Evolutionary conservation across 2,888 invertebrate genomes (phyloP).

Genomic region (Nymphalis c-album): DNA sequence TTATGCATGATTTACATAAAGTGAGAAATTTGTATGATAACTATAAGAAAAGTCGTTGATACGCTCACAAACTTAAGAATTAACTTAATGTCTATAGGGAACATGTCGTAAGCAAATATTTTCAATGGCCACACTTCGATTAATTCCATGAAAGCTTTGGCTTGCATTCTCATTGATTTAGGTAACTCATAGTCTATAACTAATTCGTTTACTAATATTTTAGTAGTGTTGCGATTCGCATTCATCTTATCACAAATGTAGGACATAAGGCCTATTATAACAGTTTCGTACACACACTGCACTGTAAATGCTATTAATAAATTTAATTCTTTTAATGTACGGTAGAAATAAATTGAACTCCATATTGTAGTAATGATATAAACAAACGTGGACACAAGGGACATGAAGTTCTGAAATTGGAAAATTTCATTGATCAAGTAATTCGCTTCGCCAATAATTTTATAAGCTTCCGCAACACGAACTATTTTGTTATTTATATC

Average conservation of each 20-base stretch:
- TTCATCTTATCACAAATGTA: constrained; percentile 53
- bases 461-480: constrained; percentile 45
- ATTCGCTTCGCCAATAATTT: constrained; percentile 44
- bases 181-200: constrained; percentile 63
- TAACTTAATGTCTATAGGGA: constrained; percentile 61
- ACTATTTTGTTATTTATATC: constrained; percentile 24
- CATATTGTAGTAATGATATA: constrained; percentile 58
- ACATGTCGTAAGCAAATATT: constrained; percentile 57
- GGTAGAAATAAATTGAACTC: constrained; percentile 53
- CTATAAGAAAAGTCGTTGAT: constrained; percentile 65
- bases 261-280: neutral
- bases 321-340: constrained; percentile 41
- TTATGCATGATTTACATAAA: constrained; percentile 38
- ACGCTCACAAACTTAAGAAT: constrained; percentile 67
- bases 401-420: constrained; percentile 59
- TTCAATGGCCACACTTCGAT: constrained; percentile 58
- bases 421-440: constrained; percentile 54
- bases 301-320: constrained; percentile 47
- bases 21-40: constrained; percentile 64
- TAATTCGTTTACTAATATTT: constrained; percentile 56
- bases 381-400: constrained; percentile 47
- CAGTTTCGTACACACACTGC: constrained; percentile 50
- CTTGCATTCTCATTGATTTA: constrained; percentile 55
- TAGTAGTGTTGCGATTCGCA: constrained; percentile 52
- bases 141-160: constrained; percentile 63